A percentile compares a stretch with the other conserved stretches of the same genome.
Evolutionary conservation across 2,888 invertebrate species (phyloP).

Genomic region (Chymomyza caudatula): DNA sequence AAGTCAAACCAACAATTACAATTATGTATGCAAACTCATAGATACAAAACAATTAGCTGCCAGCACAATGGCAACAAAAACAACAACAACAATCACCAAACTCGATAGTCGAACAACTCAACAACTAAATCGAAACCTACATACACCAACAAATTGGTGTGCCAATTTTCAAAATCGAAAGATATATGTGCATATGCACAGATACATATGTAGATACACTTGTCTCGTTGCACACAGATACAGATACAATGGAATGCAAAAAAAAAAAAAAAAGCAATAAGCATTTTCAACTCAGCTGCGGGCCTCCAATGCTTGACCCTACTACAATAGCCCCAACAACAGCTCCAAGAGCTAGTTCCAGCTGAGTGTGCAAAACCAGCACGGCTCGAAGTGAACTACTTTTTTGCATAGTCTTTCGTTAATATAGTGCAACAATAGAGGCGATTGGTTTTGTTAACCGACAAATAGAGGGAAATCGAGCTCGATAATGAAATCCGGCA

Average conservation of each 20-base stretch:
- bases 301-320: conserved; percentile 19
- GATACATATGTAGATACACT: neutral
- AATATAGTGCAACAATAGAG: neutral
- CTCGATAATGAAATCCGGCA: no score
- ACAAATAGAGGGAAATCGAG: no score
- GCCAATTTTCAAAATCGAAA: conserved; percentile 36
- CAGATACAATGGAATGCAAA: conserved; percentile 2
- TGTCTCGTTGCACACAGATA: neutral
- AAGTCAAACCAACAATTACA: conserved; percentile 42
- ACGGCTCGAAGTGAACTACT: neutral
- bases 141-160: conserved; percentile 10
- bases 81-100: conserved; percentile 6
- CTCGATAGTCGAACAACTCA: conserved; percentile 20
- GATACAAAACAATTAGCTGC: conserved; percentile 42
- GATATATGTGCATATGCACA: neutral
- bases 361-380: conserved; percentile 1
- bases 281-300: conserved; percentile 18
- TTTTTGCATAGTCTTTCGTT: neutral
- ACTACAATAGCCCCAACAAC: conserved; percentile 11
- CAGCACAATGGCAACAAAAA: conserved; percentile 30
- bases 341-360: conserved; percentile 16
- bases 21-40: conserved; percentile 40
- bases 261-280: conserved; percentile 3
- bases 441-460: no score
- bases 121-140: conserved; percentile 34